Evolutionary conservation across 2,888 invertebrate genomes (phyloP).

Genomic region (Chaetoderma sp.): DNA sequence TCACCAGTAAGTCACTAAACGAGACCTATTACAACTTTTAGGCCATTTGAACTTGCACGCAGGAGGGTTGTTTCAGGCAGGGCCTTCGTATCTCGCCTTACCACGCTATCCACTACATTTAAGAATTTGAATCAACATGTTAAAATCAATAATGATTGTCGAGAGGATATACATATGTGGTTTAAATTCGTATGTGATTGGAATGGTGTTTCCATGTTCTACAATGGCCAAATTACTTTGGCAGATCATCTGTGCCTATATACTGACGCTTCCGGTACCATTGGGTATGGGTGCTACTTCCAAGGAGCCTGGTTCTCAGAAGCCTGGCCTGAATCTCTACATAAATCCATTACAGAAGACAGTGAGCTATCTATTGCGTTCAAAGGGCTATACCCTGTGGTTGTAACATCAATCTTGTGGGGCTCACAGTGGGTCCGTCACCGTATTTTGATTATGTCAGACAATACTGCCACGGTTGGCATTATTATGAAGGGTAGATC

Average conservation of each 20-base stretch:
- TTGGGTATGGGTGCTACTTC: slow-evolving; percentile 13
- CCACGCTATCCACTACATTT: slow-evolving; percentile 9
- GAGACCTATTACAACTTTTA: slow-evolving; percentile 7
- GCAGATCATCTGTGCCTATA: not conserved
- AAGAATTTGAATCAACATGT: slow-evolving; percentile 15
- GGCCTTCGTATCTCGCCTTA: slow-evolving; percentile 9
- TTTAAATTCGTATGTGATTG: slow-evolving; percentile 12
- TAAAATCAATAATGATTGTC: slow-evolving; percentile 6
- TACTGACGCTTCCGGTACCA: not conserved
- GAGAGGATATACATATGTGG: slow-evolving; percentile 28
- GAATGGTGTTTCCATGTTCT: slow-evolving; percentile 34
- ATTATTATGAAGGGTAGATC: slow-evolving; percentile 23
- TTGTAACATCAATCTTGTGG: slow-evolving; percentile 18
- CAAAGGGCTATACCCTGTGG: slow-evolving; percentile 22
- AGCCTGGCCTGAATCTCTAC: slow-evolving; percentile 17
- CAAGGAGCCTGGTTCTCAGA: slow-evolving; percentile 26
- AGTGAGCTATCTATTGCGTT: slow-evolving; percentile 10
- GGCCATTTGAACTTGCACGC: slow-evolving; percentile 26
- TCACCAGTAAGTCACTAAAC: slow-evolving; percentile 6
- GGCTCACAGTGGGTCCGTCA: slow-evolving; percentile 5
- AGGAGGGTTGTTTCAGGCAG: slow-evolving; percentile 20
- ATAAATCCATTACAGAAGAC: too few relatives aligned
- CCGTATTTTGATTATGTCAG: slow-evolving; percentile 21
- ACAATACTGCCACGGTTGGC: slow-evolving; percentile 15
- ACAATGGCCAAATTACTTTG: slow-evolving; percentile 14